Percentiles rank a stretch among this genome's conserved stretches.
Evolutionary conservation across 2,113 vertebrate genomes (phyloP).

Genomic region (Microcebus tavaratra): DNA sequence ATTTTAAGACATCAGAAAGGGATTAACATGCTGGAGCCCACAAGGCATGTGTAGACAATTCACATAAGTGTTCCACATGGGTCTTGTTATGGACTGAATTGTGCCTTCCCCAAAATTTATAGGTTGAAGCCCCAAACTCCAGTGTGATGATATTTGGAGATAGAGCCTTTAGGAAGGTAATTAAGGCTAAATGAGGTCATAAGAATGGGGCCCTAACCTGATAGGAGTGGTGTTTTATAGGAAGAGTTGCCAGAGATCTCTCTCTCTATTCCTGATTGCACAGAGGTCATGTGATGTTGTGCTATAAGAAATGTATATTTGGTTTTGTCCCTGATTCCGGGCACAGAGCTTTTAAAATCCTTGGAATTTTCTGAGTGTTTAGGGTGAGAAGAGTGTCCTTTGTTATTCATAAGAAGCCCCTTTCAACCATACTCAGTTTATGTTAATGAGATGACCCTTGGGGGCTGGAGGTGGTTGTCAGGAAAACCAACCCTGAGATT

Average conservation of each 20-base stretch:
- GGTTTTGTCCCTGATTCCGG: not conserved
- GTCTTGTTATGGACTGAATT: no score
- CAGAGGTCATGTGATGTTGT: not conserved
- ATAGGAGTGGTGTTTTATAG: not conserved
- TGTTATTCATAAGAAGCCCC: not conserved
- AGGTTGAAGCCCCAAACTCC: not conserved
- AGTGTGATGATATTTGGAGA: not conserved
- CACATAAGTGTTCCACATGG: accelerated
- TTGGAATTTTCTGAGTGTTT: not conserved
- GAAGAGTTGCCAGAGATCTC: not conserved
- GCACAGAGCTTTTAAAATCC: not conserved
- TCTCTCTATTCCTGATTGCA: not conserved
- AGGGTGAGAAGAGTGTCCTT: not conserved
- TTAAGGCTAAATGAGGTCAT: not conserved
- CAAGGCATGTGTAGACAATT: not conserved
- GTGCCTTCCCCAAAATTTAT: not conserved
- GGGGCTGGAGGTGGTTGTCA: not conserved
- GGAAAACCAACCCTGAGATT: not conserved
- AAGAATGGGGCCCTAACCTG: not conserved
- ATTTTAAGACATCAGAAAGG: not conserved
- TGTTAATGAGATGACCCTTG: not conserved
- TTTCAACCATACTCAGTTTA: not conserved
- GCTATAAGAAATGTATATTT: not conserved
- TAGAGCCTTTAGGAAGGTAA: not conserved
- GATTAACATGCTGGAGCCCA: not conserved